phyloP scores from a whole-genome alignment of 2,888 invertebrate species.

The Lobophora halterata region DNA sequence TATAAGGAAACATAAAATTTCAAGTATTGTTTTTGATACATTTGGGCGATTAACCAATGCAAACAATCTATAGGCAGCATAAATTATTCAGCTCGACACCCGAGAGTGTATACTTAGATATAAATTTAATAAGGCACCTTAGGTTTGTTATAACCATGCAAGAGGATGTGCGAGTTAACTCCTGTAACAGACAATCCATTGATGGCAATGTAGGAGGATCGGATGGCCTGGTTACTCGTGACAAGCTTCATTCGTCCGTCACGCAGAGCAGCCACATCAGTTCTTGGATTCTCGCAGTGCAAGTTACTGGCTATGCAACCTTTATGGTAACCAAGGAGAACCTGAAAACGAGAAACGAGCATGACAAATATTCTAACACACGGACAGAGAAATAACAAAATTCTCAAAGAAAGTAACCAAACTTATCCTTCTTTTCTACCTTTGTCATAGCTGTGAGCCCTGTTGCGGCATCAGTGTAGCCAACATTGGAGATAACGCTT shows the following conservation, averaged over 20 bases:
- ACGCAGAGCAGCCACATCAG: conserved; percentile 64
- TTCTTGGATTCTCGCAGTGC: conserved; percentile 81
- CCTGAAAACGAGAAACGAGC: too few relatives aligned
- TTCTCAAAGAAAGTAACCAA: too few relatives aligned
- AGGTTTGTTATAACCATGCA: conserved; percentile 45
- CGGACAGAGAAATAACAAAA: too few relatives aligned
- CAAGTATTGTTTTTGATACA: too few relatives aligned
- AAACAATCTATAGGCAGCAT: too few relatives aligned
- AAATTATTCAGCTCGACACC: too few relatives aligned
- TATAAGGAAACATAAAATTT: too few relatives aligned
- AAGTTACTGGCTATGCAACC: conserved; percentile 85
- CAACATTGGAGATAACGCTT: conserved; percentile 72
- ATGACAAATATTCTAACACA: too few relatives aligned
- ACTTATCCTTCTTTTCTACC: too few relatives aligned
- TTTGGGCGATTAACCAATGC: too few relatives aligned
- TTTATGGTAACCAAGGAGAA: conserved; percentile 82
- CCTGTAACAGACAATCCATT: conserved; percentile 53
- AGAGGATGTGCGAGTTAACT: conserved; percentile 47
- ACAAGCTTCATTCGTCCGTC: conserved; percentile 80
- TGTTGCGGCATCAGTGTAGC: conserved; percentile 64
- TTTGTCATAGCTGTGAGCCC: conserved; percentile 81
- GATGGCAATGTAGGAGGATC: conserved; percentile 64
- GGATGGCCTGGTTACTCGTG: conserved; percentile 75
- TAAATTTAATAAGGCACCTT: too few relatives aligned
- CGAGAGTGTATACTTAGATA: too few relatives aligned